Percentiles rank a stretch among this genome's conserved stretches.
Evolutionary conservation across 2,888 invertebrate genomes (phyloP).

Genomic region (Synergus itoensis): DNA sequence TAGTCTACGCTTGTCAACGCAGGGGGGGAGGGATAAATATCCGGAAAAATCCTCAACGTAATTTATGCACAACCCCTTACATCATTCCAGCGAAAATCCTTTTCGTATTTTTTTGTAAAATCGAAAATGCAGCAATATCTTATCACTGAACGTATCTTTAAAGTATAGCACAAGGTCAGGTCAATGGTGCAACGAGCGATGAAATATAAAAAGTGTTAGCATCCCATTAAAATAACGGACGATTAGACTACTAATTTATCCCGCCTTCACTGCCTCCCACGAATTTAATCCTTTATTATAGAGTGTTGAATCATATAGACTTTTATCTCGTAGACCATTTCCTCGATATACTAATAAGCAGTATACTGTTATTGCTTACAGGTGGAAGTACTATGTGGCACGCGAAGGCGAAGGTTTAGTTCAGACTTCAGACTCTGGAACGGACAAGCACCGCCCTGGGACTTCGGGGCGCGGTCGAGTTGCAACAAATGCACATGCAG

Average conservation of each 20-base stretch:
- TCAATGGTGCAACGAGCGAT: neutral
- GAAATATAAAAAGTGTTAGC: neutral
- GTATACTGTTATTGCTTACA: constrained; percentile 31
- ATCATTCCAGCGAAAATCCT: no score
- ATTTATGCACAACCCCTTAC: no score
- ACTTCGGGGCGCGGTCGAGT: constrained; percentile 50
- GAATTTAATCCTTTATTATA: constrained; percentile 3
- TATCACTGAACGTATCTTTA: neutral
- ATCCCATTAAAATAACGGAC: neutral
- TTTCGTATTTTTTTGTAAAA: no score
- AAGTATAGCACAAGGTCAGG: neutral
- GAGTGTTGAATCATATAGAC: neutral
- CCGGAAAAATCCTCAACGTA: no score
- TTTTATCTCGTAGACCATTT: neutral
- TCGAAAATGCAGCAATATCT: neutral
- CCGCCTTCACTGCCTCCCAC: neutral
- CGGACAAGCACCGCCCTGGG: constrained; percentile 61
- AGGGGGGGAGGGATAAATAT: no score
- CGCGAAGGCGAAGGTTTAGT: constrained; percentile 2
- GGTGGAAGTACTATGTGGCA: constrained; percentile 36
- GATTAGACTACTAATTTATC: neutral
- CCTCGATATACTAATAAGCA: constrained; percentile 23
- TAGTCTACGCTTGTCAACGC: no score
- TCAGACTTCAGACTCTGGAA: constrained; percentile 37
- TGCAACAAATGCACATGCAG: constrained; percentile 54